These are phyloP conservation scores for Gallinago solitaria DNA, from an alignment of 2,797 vertebrate genomes.

Conservation along the genomic window DNA sequence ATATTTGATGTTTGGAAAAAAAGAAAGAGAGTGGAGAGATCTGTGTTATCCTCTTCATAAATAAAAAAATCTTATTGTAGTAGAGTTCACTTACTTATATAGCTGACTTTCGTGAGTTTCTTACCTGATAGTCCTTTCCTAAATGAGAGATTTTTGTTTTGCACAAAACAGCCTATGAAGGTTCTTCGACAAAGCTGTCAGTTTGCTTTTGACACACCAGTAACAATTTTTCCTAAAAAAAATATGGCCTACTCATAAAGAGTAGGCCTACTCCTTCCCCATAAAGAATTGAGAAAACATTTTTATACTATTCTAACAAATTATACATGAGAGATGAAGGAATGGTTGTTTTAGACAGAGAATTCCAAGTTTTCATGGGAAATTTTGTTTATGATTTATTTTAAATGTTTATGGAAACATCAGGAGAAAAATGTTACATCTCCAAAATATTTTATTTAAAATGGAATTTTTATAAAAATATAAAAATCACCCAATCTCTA, in stretches of 20 bases:
- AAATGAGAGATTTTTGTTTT: constrained; percentile 17
- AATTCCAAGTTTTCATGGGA: background rate
- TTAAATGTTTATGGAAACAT: background rate
- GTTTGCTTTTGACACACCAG: constrained; percentile 20
- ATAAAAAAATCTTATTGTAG: constrained; percentile 2
- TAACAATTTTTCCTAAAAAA: background rate
- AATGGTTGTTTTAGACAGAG: background rate
- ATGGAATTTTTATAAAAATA: background rate
- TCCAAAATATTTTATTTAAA: background rate
- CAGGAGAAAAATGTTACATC: background rate
- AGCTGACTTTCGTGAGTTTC: constrained; percentile 36
- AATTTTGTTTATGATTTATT: background rate
- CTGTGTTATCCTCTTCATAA: constrained; percentile 1
- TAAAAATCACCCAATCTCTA: background rate
- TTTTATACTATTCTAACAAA: background rate
- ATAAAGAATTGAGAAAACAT: background rate
- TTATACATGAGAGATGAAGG: background rate
- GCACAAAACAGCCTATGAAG: background rate
- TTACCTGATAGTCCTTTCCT: background rate
- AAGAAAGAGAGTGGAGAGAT: background rate
- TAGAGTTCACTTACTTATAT: constrained; percentile 53
- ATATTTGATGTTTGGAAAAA: background rate
- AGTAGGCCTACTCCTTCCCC: no score
- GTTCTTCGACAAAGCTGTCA: constrained; percentile 6
- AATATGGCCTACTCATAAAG: background rate